Conservation (phyloP, 2,113 vertebrate genomes). For the Phylloscopus trochiloides region DNA sequence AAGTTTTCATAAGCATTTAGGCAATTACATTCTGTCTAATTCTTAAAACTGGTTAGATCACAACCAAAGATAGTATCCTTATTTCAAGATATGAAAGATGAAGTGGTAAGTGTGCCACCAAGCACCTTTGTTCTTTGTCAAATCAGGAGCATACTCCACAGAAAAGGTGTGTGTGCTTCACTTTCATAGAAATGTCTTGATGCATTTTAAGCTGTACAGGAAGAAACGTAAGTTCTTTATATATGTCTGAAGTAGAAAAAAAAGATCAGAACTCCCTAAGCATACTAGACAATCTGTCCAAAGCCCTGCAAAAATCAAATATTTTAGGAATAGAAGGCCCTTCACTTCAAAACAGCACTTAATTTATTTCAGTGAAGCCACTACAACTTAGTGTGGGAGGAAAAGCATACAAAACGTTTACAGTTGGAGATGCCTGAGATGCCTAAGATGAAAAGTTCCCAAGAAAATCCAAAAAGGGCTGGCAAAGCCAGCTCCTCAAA, state of each 20-base stretch:
- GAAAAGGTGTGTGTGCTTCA: not conserved
- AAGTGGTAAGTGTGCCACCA: not conserved
- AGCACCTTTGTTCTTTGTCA: not conserved
- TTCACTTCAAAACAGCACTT: not conserved
- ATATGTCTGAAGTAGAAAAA: not conserved
- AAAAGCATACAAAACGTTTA: not conserved
- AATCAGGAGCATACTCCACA: not conserved
- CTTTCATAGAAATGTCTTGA: not conserved
- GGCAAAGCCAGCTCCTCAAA: not conserved
- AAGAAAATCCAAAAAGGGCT: not conserved
- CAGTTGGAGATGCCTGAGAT: not conserved
- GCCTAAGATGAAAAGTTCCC: not conserved
- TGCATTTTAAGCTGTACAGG: not conserved
- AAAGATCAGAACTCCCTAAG: not conserved
- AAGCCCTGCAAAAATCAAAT: not conserved
- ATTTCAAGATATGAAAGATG: not conserved
- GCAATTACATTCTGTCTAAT: not conserved
- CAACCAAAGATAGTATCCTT: not conserved
- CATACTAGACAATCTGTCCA: not conserved
- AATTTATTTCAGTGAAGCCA: not conserved
- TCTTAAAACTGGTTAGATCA: not conserved
- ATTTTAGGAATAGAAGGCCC: not conserved
- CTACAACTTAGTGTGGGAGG: not conserved
- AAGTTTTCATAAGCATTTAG: not conserved
- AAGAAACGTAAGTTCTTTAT: not conserved